A percentile compares a stretch with the other conserved stretches of the same genome.
Evolutionary conservation across 2,888 invertebrate species (phyloP).

Genomic region (Polylopha cassiicola): DNA sequence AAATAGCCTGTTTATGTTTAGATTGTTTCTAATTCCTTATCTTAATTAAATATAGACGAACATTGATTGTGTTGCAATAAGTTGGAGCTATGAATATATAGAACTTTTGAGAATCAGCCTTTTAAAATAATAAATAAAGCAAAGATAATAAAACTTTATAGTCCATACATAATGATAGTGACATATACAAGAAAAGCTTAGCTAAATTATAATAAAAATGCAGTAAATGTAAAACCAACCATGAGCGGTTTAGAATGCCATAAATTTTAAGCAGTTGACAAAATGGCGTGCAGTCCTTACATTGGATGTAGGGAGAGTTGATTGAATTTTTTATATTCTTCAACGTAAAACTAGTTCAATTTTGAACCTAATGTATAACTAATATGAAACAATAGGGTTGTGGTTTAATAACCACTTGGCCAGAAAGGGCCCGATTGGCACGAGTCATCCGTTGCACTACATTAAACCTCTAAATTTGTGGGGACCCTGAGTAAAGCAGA

Average conservation of each 20-base stretch:
- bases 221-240: slow-evolving; percentile 43
- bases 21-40: slow-evolving; percentile 2
- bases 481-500: slow-evolving; percentile 46
- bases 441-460: slow-evolving; percentile 52
- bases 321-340: slow-evolving; percentile 24
- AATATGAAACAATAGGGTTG: slow-evolving; percentile 8
- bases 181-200: slow-evolving; percentile 38
- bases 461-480: slow-evolving; percentile 46
- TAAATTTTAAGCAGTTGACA: slow-evolving; percentile 46
- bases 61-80: too few relatives aligned
- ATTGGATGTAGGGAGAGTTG: slow-evolving; percentile 25
- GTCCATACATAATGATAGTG: slow-evolving; percentile 37
- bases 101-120: too few relatives aligned
- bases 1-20: slow-evolving; percentile 15
- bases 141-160: slow-evolving; percentile 38
- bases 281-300: slow-evolving; percentile 31
- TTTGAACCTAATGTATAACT: slow-evolving; percentile 30
- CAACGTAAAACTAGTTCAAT: slow-evolving; percentile 26
- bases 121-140: slow-evolving; percentile 23
- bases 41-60: not conserved
- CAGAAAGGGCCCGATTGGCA: slow-evolving; percentile 32
- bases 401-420: slow-evolving; percentile 13
- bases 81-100: too few relatives aligned
- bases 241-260: slow-evolving; percentile 36
- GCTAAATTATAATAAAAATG: slow-evolving; percentile 45